phyloP scores from a whole-genome alignment of 2,888 invertebrate species.

The Halocaridina rubra region DNA sequence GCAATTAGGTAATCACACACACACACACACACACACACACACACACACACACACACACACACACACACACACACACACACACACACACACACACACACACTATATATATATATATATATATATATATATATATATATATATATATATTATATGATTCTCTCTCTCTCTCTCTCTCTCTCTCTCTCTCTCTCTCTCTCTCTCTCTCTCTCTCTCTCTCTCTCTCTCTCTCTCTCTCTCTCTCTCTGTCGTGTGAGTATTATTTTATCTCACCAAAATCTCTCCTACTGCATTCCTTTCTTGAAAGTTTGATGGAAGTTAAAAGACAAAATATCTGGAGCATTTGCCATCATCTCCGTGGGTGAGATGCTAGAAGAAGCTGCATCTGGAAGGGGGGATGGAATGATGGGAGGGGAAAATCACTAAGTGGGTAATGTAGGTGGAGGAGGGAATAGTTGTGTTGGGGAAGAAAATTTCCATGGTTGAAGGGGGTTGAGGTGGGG shows the following conservation, averaged over 20 bases:
- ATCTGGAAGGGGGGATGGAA: background rate
- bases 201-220: background rate
- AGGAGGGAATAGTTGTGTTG: too few relatives aligned
- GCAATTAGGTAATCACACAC: too few relatives aligned
- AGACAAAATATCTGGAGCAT: background rate
- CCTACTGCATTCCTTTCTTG: background rate
- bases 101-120: too few relatives aligned
- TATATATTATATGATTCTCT: background rate
- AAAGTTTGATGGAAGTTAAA: background rate
- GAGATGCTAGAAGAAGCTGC: background rate
- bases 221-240: background rate
- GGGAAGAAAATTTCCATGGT: too few relatives aligned
- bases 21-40: background rate
- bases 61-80: background rate
- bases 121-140: background rate
- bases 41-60: background rate
- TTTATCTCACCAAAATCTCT: background rate
- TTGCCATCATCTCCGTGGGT: background rate
- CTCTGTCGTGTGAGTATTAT: background rate
- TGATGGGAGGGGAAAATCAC: background rate
- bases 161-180: conserved; percentile 4
- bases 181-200: background rate
- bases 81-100: too few relatives aligned
- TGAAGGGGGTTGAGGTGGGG: too few relatives aligned
- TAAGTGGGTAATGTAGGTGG: too few relatives aligned